Evolutionary conservation across 2,888 invertebrate genomes (phyloP), one percentile per base, ranked within the genome.

Genomic region (Gnatocerus cornutus): DNA sequence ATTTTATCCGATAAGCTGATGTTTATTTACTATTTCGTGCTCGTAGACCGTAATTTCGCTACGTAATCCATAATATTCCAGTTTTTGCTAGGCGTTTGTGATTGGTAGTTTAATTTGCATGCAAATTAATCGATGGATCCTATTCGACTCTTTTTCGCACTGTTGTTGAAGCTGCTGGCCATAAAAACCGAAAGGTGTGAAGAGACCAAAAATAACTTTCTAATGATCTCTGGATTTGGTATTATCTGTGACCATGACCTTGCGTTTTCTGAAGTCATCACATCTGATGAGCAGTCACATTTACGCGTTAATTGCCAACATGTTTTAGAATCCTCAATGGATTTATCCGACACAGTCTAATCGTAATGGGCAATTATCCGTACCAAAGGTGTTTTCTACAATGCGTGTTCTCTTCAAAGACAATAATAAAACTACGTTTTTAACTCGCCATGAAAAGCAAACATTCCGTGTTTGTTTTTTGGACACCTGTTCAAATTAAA

Each of bases 201-300:
- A 41, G 2, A n/a, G 3, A 12, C 10, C 13, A 12, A n/a, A 41
- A 12, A 12, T 52, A 29, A 52, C 52, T 56, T 53, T 53, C 55
- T 41, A 56, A 13, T 21, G 10, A 9, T 12, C 41, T 58, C 27
- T 59, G 29, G 29, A 46, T 59, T 59, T 59, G 10, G 46, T 30
- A 45, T 59, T 59, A 45, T 14, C 3, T 30, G 27, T 30, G 50
- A 63, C 63, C 63, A 52, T 63, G 63, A 53, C 63, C 63, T 63
- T 63, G 27, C 29, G 48, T 48, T 61, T 62, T 6, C 6, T 48
- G 33, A 30, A 30, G 39, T 50, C 62, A 50, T 62, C 53, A 21
- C 27, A 10, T 39, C 12, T 61, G 39, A 61, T 48, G 61, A 61
- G 33, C 14, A 5, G 14, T 7, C 41, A 41, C 48, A 10, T 50